These are phyloP conservation scores for Hirundichthys speculiger DNA, from an alignment of 2,113 vertebrate genomes.

Conservation along the genomic window DNA sequence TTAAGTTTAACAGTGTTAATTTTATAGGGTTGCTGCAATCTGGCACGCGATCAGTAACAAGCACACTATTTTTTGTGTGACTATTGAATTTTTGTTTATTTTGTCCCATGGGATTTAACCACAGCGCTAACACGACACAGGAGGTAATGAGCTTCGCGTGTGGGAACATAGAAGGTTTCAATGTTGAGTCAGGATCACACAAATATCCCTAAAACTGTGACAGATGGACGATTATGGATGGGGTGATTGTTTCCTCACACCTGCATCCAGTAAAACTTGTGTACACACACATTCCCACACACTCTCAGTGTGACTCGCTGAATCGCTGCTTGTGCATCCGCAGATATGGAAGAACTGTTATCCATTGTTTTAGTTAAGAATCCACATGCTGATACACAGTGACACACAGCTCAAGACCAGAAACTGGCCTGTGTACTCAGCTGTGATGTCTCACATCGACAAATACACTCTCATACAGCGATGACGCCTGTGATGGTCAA, in stretches of 20 bases:
- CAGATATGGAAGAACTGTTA: constrained; percentile 48
- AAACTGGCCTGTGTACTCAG: constrained; percentile 62
- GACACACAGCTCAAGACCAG: constrained; percentile 44
- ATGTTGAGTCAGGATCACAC: constrained; percentile 1
- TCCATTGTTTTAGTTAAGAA: constrained; percentile 55
- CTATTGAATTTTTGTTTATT: no score
- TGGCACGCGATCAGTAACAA: no score
- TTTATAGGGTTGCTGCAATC: no score
- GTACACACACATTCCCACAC: constrained; percentile 7
- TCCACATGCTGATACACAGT: not conserved
- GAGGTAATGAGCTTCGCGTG: not conserved
- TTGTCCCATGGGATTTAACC: not conserved
- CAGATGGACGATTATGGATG: constrained; percentile 6
- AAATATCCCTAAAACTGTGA: constrained; percentile 4
- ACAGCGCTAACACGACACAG: not conserved
- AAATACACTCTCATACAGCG: constrained; percentile 55
- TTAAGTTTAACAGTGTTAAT: no score
- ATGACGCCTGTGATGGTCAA: constrained; percentile 60
- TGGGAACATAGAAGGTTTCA: not conserved
- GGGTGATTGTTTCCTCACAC: constrained; percentile 16
- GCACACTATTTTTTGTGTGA: no score
- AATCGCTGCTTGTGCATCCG: constrained; percentile 51
- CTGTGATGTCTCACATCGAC: constrained; percentile 67
- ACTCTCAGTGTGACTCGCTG: constrained; percentile 46
- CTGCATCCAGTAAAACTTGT: constrained; percentile 11